Conservation (phyloP, 2,113 vertebrate species). For the Hemiprocne comata region DNA sequence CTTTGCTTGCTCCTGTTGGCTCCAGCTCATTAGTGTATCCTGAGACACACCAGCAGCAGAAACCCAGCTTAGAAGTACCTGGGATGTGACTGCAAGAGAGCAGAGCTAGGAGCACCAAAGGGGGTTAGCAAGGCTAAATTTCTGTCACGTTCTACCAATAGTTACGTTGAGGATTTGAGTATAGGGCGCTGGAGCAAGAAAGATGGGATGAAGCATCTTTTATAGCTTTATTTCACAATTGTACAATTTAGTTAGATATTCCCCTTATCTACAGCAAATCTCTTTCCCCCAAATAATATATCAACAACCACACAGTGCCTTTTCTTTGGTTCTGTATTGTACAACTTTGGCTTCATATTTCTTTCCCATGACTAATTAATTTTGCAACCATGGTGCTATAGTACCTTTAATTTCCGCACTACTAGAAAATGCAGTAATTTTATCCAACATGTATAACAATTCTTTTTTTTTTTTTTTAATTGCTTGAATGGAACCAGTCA, state of each 20-base stretch:
- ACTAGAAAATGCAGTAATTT: not conserved
- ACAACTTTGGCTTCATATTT: not conserved
- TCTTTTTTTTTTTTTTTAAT: slow-evolving; percentile 25
- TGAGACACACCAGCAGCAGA: not conserved
- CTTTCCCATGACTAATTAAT: not conserved
- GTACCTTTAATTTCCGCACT: not conserved
- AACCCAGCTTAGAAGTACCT: not conserved
- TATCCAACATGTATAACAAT: not conserved
- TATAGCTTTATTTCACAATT: not conserved
- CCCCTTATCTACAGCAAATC: not conserved
- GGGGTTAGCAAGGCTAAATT: not conserved
- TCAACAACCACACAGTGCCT: not conserved
- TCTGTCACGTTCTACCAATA: no score
- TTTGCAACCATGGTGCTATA: not conserved
- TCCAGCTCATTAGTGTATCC: not conserved
- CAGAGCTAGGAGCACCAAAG: not conserved
- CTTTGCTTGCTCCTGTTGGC: not conserved
- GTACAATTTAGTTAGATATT: not conserved
- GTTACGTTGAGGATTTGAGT: rapidly evolving
- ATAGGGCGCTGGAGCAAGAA: not conserved
- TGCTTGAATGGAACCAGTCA: not conserved
- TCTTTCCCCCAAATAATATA: not conserved
- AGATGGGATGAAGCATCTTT: not conserved
- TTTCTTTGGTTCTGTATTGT: not conserved
- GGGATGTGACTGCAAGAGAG: not conserved